phyloP scores from a whole-genome alignment of 1,140 invertebrate species.

The Spodoptera frugiperda region DNA sequence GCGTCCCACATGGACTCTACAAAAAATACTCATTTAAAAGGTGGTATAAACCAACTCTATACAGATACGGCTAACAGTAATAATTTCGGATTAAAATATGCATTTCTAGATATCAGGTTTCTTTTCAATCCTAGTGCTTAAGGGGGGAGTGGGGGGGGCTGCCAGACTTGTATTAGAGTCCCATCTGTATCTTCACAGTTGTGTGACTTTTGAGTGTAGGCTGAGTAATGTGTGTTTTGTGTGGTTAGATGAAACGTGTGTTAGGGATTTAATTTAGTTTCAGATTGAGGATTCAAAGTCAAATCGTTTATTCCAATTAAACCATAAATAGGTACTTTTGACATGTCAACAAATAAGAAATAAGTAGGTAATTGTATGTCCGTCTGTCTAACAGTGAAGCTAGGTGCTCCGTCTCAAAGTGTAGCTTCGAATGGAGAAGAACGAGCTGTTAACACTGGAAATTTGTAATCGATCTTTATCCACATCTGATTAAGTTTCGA shows the following conservation, averaged over 20 bases:
- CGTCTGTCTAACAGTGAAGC: no score
- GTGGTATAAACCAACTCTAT: constrained; percentile 61
- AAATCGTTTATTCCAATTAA: no score
- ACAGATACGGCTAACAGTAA: constrained; percentile 60
- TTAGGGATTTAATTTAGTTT: background rate
- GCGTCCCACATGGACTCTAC: no score
- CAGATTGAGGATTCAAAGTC: no score
- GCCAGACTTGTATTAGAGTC: constrained; percentile 31
- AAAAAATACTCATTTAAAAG: background rate
- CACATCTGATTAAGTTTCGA: no score
- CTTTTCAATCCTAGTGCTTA: constrained; percentile 58
- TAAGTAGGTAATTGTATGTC: no score
- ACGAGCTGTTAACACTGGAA: no score
- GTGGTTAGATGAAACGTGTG: background rate
- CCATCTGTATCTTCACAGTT: constrained; percentile 11
- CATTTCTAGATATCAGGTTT: constrained; percentile 70
- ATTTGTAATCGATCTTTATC: no score
- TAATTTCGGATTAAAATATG: constrained; percentile 81
- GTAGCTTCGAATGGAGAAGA: no score
- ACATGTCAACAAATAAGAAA: no score
- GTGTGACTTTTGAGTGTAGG: background rate
- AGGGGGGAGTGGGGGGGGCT: background rate
- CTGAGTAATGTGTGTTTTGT: background rate
- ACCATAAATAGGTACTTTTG: no score
- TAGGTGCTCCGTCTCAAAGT: no score